phyloP scores from a whole-genome alignment of 2,888 invertebrate genomes.

The Tribolium freemani region DNA sequence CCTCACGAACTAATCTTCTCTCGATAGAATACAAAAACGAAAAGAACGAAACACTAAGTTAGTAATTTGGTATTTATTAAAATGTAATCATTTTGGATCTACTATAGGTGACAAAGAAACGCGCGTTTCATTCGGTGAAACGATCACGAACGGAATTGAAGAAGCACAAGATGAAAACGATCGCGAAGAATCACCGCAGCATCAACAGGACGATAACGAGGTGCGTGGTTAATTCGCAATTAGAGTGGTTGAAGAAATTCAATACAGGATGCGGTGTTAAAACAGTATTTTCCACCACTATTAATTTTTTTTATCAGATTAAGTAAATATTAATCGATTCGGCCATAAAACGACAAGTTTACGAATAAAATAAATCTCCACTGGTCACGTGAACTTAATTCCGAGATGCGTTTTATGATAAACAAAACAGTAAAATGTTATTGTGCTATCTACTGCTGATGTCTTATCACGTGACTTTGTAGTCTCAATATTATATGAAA shows the following conservation, averaged over 20 bases:
- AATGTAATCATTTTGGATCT: not conserved
- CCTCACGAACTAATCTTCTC: not conserved
- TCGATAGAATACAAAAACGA: slow-evolving; percentile 36
- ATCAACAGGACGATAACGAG: slow-evolving; percentile 33
- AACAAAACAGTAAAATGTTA: slow-evolving; percentile 14
- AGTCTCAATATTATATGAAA: not conserved
- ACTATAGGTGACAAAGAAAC: slow-evolving; percentile 17
- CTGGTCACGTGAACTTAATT: not conserved
- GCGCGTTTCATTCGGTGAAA: slow-evolving; percentile 55
- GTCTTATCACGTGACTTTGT: no score
- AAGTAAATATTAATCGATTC: no score
- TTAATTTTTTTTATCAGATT: not conserved
- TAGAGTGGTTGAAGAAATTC: not conserved
- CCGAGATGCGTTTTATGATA: not conserved
- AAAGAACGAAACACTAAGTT: slow-evolving; percentile 36
- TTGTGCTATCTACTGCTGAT: not conserved
- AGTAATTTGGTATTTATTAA: not conserved
- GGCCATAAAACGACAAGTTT: no score
- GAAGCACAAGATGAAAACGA: slow-evolving; percentile 46
- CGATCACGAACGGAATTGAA: slow-evolving; percentile 58
- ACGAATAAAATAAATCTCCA: not conserved
- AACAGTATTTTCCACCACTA: no score
- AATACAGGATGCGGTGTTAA: not conserved
- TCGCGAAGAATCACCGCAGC: slow-evolving; percentile 8
- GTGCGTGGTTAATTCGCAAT: slow-evolving; percentile 19